Conservation (phyloP, 2,888 invertebrate species). For the Stenolophus ochropezus region DNA sequence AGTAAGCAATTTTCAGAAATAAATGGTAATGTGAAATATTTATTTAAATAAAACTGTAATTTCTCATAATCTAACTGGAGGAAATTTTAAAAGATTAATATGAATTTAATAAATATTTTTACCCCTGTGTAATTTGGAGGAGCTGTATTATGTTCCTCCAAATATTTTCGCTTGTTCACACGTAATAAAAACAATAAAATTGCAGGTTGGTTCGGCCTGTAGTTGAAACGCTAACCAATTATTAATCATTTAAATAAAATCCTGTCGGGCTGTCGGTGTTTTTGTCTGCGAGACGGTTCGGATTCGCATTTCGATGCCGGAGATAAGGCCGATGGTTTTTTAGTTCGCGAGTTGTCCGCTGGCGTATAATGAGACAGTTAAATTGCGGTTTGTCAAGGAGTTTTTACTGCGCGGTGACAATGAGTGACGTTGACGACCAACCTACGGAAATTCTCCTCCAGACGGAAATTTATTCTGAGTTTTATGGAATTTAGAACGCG, state of each 20-base stretch:
- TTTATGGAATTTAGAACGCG: conserved; percentile 14
- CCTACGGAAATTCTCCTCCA: conserved; percentile 20
- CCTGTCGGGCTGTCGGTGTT: conserved; percentile 22
- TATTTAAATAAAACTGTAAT: too few relatives aligned
- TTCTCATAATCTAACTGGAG: too few relatives aligned
- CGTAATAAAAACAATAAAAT: conserved; percentile 14
- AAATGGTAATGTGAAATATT: too few relatives aligned
- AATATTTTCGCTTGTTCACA: not conserved
- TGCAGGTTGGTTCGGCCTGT: conserved; percentile 14
- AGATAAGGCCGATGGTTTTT: conserved; percentile 45
- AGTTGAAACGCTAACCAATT: conserved; percentile 34
- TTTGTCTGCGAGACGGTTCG: conserved; percentile 27
- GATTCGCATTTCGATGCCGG: conserved; percentile 53
- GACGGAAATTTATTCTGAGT: conserved; percentile 25
- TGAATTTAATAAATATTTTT: too few relatives aligned
- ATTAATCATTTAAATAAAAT: conserved; percentile 54
- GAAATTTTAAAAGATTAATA: too few relatives aligned
- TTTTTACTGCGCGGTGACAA: conserved; percentile 52
- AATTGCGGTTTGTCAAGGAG: conserved; percentile 50
- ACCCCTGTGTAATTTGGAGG: too few relatives aligned
- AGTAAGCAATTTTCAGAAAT: too few relatives aligned
- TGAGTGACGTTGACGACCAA: conserved; percentile 54
- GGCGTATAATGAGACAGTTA: conserved; percentile 54
- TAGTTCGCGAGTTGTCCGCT: conserved; percentile 16
- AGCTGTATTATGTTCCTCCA: not conserved